Conservation (phyloP, 2,113 vertebrate genomes). For the Chunga burmeisteri region DNA sequence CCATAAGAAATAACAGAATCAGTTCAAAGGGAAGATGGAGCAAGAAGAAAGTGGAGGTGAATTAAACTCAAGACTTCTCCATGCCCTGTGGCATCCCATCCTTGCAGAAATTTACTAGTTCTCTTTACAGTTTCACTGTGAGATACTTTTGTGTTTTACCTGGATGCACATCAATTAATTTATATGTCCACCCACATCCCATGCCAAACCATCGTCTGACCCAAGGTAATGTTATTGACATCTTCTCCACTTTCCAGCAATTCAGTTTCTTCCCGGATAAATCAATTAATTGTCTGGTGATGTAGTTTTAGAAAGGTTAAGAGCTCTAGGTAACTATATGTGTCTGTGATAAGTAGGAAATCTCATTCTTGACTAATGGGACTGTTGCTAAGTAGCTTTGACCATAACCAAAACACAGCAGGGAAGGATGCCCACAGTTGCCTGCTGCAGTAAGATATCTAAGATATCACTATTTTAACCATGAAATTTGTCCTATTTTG, state of each 20-base stretch:
- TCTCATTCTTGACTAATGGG: neutral
- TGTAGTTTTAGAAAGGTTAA: conserved; percentile 21
- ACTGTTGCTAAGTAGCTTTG: neutral
- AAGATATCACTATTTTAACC: neutral
- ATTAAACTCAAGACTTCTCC: neutral
- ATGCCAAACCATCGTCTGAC: conserved; percentile 30
- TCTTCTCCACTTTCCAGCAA: conserved; percentile 21
- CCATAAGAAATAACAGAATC: neutral
- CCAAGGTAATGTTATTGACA: conserved; percentile 3
- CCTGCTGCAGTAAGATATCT: neutral
- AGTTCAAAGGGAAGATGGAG: neutral
- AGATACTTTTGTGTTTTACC: neutral
- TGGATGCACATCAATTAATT: neutral
- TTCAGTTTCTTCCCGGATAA: neutral
- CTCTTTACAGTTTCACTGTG: neutral
- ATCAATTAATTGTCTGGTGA: conserved; percentile 40
- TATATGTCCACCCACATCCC: neutral
- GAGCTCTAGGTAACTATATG: neutral
- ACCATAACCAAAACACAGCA: neutral
- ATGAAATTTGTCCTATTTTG: neutral
- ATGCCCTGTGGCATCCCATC: neutral
- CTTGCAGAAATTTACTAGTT: neutral
- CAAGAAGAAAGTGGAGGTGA: neutral
- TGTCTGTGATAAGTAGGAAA: neutral
- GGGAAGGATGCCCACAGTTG: neutral